Evolutionary conservation across 2,113 vertebrate genomes (phyloP).

Genomic region (Paramormyrops kingsleyae): DNA sequence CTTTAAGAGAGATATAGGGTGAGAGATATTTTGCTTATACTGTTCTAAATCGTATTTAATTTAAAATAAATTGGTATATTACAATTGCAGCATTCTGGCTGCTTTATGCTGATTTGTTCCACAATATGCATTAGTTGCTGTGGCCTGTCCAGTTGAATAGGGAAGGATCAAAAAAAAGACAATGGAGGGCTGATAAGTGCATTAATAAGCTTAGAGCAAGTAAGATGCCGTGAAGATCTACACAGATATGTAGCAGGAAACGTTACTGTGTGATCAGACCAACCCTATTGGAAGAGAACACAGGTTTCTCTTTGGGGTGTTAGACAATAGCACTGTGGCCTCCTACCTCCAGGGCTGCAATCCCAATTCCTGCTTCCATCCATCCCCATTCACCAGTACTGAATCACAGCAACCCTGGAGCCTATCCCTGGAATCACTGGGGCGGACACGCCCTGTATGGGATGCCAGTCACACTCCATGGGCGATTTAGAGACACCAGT

Average conservation of each 20-base stretch:
- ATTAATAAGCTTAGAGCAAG: not conserved
- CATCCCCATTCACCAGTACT: not conserved
- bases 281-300: not conserved
- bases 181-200: not conserved
- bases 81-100: not conserved
- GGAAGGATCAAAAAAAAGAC: not conserved
- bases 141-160: not conserved
- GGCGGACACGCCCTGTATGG: not conserved
- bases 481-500: not conserved
- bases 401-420: not conserved
- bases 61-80: not conserved
- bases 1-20: not conserved
- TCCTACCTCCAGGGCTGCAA: not conserved
- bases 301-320: not conserved
- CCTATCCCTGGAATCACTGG: not conserved
- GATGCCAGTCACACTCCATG: not conserved
- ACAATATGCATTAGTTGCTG: not conserved
- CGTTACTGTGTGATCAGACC: not conserved
- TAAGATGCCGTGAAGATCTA: not conserved
- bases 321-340: not conserved
- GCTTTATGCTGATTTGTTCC: not conserved
- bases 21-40: not conserved
- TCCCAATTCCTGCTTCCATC: not conserved
- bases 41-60: not conserved
- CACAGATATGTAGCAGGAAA: not conserved